Conservation (phyloP, 2,113 vertebrate species). For the Oenanthe melanoleuca region DNA sequence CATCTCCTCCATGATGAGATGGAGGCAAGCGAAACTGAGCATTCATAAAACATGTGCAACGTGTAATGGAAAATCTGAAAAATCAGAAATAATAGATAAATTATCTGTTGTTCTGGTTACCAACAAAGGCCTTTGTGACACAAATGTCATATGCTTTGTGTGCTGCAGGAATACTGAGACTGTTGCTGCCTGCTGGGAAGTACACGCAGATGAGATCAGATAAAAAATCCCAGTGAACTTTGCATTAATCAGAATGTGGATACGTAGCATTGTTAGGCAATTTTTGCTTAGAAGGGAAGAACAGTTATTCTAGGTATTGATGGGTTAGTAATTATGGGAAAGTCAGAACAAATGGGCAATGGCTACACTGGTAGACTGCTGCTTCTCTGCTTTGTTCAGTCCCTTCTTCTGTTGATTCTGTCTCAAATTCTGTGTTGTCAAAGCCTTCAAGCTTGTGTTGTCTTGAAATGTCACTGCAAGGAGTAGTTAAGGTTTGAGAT, state of each 20-base stretch:
- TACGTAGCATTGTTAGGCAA: fast-evolving
- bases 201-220: background rate
- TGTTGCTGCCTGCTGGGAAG: background rate
- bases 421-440: background rate
- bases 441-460: background rate
- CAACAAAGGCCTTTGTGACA: background rate
- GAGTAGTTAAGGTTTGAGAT: background rate
- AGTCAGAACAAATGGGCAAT: background rate
- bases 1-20: background rate
- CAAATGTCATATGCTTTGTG: background rate
- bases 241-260: background rate
- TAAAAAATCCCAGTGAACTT: background rate
- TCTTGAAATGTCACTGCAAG: background rate
- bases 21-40: background rate
- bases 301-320: background rate
- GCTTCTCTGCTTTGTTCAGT: background rate
- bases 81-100: background rate
- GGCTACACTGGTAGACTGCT: background rate
- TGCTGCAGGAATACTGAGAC: background rate
- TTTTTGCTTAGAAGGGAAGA: background rate
- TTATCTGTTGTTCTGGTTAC: background rate
- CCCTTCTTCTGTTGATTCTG: background rate
- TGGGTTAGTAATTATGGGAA: background rate
- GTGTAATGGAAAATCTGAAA: background rate
- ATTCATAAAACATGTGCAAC: background rate